Conservation (phyloP, 2,797 vertebrate species). For the Hyperoplus lanceolatus region DNA sequence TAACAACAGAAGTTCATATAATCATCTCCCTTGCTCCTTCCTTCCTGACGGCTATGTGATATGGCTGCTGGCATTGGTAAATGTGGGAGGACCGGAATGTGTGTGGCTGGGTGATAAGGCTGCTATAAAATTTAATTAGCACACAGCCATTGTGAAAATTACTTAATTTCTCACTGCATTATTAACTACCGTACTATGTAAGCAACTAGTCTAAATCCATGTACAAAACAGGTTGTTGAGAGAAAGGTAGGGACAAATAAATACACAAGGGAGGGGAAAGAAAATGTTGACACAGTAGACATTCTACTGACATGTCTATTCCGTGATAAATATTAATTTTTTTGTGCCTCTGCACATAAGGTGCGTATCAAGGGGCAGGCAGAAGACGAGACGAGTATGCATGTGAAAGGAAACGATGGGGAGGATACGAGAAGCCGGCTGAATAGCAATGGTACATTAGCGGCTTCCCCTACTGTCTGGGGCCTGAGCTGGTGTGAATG, state of each 20-base stretch:
- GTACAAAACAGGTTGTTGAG: slow-evolving; percentile 70
- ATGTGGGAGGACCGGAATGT: slow-evolving; percentile 83
- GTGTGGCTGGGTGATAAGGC: slow-evolving; percentile 88
- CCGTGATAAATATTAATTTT: slow-evolving; percentile 2
- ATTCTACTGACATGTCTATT: slow-evolving; percentile 20
- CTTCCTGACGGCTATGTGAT: slow-evolving; percentile 75
- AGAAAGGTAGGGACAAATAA: slow-evolving; percentile 9
- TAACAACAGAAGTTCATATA: slow-evolving; percentile 74
- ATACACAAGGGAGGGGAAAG: not conserved
- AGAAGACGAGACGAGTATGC: not conserved
- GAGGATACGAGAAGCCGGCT: slow-evolving; percentile 52
- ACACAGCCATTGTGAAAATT: slow-evolving; percentile 81
- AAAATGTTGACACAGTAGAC: slow-evolving; percentile 22
- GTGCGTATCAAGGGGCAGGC: slow-evolving; percentile 14
- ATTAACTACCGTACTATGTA: slow-evolving; percentile 70
- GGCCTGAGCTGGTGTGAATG: slow-evolving; percentile 76
- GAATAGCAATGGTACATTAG: slow-evolving; percentile 80
- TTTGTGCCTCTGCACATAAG: slow-evolving; percentile 13
- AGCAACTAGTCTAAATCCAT: slow-evolving; percentile 62
- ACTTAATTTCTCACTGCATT: slow-evolving; percentile 84
- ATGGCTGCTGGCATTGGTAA: slow-evolving; percentile 78
- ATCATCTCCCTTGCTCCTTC: slow-evolving; percentile 62
- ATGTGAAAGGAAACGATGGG: slow-evolving; percentile 36
- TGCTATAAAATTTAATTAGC: slow-evolving; percentile 91
- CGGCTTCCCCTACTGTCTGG: slow-evolving; percentile 75